Conservation (phyloP, 2,113 vertebrate genomes). For the Thermophis baileyi region DNA sequence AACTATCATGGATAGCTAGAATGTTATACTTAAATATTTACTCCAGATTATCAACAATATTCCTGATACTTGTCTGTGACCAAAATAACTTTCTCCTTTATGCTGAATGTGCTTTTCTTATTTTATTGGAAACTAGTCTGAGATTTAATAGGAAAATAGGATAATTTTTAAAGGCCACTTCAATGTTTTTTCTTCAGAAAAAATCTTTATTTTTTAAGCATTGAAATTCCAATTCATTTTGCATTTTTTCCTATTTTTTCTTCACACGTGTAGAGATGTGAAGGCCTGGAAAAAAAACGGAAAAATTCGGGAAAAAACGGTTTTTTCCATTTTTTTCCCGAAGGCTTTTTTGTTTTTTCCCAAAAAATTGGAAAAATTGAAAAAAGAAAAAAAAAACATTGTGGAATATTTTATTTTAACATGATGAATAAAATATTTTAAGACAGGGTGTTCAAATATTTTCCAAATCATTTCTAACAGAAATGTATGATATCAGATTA, state of each 20-base stretch:
- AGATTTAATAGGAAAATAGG: neutral
- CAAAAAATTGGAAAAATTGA: no score
- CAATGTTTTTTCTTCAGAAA: neutral
- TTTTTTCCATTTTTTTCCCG: no score
- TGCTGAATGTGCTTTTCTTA: neutral
- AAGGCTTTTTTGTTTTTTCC: no score
- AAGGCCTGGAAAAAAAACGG: no score
- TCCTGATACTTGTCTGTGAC: neutral
- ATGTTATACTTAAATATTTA: neutral
- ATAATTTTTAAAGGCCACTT: neutral
- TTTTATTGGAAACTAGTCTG: neutral
- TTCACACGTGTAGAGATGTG: no score
- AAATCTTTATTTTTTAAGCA: neutral
- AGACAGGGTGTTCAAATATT: no score
- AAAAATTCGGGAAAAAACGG: no score
- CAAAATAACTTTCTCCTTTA: neutral
- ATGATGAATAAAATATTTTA: no score
- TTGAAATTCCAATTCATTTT: neutral
- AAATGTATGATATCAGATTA: no score
- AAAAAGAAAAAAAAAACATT: no score
- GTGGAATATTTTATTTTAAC: no score
- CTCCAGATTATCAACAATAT: neutral
- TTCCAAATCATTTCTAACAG: no score
- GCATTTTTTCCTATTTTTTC: neutral
- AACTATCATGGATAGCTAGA: neutral